A percentile compares a stretch with the other conserved stretches of the same genome.
Conservation (phyloP, 2,888 invertebrate genomes). For the Alentia gelatinosa region DNA sequence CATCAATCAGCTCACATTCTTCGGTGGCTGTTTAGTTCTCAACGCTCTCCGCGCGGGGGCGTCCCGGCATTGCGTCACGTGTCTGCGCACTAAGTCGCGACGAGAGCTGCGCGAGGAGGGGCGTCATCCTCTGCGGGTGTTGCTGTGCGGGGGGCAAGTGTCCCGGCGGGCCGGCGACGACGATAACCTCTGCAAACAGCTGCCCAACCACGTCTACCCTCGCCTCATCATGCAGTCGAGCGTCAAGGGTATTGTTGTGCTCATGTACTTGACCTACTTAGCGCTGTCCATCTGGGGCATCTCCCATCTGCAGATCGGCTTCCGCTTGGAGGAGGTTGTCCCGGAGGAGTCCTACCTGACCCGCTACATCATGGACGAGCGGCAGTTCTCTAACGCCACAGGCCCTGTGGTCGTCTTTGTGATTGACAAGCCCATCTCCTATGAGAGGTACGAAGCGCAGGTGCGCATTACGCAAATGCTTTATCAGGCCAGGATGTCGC, state of each 20-base stretch:
- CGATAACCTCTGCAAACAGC: constrained; percentile 59
- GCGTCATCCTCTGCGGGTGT: neutral
- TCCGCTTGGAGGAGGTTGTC: constrained; percentile 63
- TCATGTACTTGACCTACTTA: constrained; percentile 62
- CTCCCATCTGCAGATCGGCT: constrained; percentile 63
- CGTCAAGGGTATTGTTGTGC: constrained; percentile 57
- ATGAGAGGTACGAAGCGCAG: constrained; percentile 56
- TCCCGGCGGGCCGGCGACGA: constrained; percentile 59
- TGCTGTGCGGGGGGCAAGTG: constrained; percentile 59
- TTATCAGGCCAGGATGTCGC: constrained; percentile 46
- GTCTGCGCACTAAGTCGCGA: constrained; percentile 60
- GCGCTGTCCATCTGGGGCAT: constrained; percentile 63
- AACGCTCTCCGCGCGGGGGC: constrained; percentile 69
- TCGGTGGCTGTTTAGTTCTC: constrained; percentile 72
- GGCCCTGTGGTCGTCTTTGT: constrained; percentile 64
- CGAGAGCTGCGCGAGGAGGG: constrained; percentile 62
- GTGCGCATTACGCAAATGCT: constrained; percentile 53
- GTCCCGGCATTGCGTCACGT: constrained; percentile 68
- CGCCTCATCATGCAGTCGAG: constrained; percentile 60
- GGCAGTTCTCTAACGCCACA: constrained; percentile 59
- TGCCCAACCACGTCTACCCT: constrained; percentile 50
- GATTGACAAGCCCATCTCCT: constrained; percentile 60
- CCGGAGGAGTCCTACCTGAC: constrained; percentile 63
- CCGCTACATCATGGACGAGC: constrained; percentile 58
- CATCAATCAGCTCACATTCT: constrained; percentile 73